phyloP scores from a whole-genome alignment of 2,797 vertebrate species.

The Erethizon dorsatum region DNA sequence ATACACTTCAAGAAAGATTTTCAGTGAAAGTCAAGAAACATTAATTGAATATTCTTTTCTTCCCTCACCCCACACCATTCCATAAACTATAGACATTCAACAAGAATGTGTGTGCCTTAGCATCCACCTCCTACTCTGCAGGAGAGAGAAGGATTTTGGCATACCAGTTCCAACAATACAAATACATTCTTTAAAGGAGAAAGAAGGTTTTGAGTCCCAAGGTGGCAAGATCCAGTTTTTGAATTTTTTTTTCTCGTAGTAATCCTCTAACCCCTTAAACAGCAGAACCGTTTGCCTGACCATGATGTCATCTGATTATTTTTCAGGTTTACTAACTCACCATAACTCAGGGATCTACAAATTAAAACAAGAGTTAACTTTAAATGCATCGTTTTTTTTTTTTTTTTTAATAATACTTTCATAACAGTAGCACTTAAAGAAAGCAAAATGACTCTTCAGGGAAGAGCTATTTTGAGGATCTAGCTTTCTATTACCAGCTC shows the following conservation, averaged over 20 bases:
- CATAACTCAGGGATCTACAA: background rate
- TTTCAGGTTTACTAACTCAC: background rate
- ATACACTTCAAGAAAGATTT: constrained; percentile 39
- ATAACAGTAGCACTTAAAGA: accelerated
- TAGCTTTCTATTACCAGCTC: background rate
- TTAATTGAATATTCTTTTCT: constrained; percentile 8
- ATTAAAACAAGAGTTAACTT: background rate
- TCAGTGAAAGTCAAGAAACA: background rate
- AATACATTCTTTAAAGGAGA: background rate
- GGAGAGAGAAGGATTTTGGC: background rate
- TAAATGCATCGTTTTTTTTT: background rate
- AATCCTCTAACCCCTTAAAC: constrained; percentile 12
- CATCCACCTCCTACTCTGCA: constrained; percentile 27
- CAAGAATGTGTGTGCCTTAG: background rate
- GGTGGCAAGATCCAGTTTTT: background rate
- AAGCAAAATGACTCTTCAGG: background rate
- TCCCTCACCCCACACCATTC: background rate
- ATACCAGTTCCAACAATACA: background rate
- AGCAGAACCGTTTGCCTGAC: too few relatives aligned
- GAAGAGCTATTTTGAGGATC: background rate
- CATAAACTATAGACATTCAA: background rate
- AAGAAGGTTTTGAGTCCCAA: background rate
- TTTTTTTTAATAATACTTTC: background rate
- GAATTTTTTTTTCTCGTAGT: background rate
- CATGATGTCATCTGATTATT: background rate